phyloP scores from a whole-genome alignment of 2,888 invertebrate species.

The Sussaba pulchella region DNA sequence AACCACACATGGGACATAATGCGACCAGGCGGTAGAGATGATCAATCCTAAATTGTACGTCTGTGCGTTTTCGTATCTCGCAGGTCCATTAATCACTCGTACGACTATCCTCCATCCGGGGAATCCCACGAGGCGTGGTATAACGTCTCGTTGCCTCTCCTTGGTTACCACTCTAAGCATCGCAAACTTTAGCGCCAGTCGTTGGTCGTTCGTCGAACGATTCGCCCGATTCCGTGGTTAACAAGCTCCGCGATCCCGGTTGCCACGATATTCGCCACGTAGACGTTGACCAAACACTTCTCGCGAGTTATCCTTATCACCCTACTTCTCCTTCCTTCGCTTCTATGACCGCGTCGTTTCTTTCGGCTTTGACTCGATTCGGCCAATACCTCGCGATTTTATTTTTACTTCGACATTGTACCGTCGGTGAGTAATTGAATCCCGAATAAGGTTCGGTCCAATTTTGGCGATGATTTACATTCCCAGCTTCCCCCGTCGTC shows the following conservation, averaged over 20 bases:
- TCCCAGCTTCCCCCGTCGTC: slow-evolving; percentile 30
- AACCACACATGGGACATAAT: slow-evolving; percentile 44
- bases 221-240: slow-evolving; percentile 38
- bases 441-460: slow-evolving; percentile 62
- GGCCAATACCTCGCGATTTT: slow-evolving; percentile 7
- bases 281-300: slow-evolving; percentile 37
- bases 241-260: slow-evolving; percentile 36
- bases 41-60: slow-evolving; percentile 54
- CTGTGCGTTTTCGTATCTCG: slow-evolving; percentile 33
- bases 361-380: slow-evolving; percentile 6
- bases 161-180: background rate
- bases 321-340: background rate
- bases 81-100: slow-evolving; percentile 48
- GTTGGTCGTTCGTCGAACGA: background rate
- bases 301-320: slow-evolving; percentile 33
- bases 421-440: slow-evolving; percentile 56
- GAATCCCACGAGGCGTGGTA: slow-evolving; percentile 46
- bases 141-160: background rate
- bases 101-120: slow-evolving; percentile 51
- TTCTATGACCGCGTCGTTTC: slow-evolving; percentile 27
- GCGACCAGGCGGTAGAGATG: slow-evolving; percentile 47
- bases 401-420: slow-evolving; percentile 54
- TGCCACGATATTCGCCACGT: slow-evolving; percentile 37
- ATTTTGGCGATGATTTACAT: slow-evolving; percentile 64
- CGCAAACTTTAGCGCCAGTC: slow-evolving; percentile 10